Evolutionary conservation across 2,888 invertebrate species (phyloP).

Genomic region (Polydrusus pterygomalis): DNA sequence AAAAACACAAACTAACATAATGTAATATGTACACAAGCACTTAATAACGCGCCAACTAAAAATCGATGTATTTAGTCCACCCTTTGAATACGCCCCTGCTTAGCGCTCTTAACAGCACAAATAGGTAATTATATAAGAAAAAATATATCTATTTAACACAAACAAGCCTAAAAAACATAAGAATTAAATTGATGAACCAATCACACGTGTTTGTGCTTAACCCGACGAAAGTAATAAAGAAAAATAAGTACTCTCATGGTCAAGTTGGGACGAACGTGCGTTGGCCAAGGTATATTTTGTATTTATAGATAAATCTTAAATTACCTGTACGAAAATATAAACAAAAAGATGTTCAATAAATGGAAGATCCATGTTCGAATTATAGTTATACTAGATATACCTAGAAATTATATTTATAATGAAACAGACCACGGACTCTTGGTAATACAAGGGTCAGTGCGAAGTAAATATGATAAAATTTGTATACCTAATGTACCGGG

Average conservation of each 20-base stretch:
- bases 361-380: slow-evolving; percentile 62
- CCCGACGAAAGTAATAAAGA: slow-evolving; percentile 15
- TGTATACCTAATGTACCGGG: no score
- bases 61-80: no score
- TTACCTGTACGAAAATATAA: slow-evolving; percentile 59
- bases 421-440: slow-evolving; percentile 6
- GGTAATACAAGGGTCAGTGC: no score
- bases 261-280: slow-evolving; percentile 29
- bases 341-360: slow-evolving; percentile 63
- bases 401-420: slow-evolving; percentile 20
- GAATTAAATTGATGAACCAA: slow-evolving; percentile 1
- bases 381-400: slow-evolving; percentile 12
- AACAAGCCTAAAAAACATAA: neutral
- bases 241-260: slow-evolving; percentile 27
- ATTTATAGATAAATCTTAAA: slow-evolving; percentile 61
- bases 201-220: neutral
- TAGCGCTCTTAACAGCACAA: no score
- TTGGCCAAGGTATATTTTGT: slow-evolving; percentile 46
- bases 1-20: no score
- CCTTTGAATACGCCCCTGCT: no score
- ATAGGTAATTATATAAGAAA: no score
- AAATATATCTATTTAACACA: no score
- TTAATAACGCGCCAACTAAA: no score
- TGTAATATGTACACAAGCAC: no score
- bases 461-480: no score